Percentiles rank a stretch among this genome's conserved stretches.
phyloP scores from a whole-genome alignment of 2,113 vertebrate genomes.

The Ascaphus truei region DNA sequence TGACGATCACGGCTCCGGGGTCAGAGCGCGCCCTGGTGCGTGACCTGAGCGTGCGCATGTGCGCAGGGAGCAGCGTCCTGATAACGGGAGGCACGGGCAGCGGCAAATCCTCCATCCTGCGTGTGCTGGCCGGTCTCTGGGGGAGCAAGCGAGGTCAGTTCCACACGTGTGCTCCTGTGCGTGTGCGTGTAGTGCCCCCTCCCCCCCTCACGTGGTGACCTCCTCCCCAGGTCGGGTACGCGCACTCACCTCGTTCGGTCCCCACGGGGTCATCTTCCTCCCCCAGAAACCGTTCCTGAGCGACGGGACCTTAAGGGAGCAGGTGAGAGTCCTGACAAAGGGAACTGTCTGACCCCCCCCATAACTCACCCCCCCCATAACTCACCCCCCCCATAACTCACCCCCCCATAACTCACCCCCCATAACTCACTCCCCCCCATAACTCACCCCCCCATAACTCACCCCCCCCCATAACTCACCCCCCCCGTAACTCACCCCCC shows the following conservation, averaged over 20 bases:
- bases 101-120: slow-evolving; percentile 88
- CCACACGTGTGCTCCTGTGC: too few relatives aligned
- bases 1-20: slow-evolving; percentile 73
- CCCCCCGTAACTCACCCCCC: too few relatives aligned
- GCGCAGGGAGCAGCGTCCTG: slow-evolving; percentile 76
- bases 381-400: too few relatives aligned
- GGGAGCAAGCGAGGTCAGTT: slow-evolving; percentile 72
- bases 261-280: slow-evolving; percentile 87
- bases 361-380: too few relatives aligned
- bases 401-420: too few relatives aligned
- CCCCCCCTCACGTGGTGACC: background rate
- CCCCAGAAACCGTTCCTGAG: slow-evolving; percentile 92
- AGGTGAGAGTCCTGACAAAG: slow-evolving; percentile 73
- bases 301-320: slow-evolving; percentile 88
- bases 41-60: slow-evolving; percentile 80
- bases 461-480: too few relatives aligned
- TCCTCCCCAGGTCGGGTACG: slow-evolving; percentile 71
- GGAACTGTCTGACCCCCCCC: too few relatives aligned
- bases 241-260: slow-evolving; percentile 85
- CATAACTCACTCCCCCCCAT: too few relatives aligned
- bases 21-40: slow-evolving; percentile 80
- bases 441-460: too few relatives aligned
- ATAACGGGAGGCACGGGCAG: slow-evolving; percentile 92
- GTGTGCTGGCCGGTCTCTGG: slow-evolving; percentile 87
- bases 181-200: too few relatives aligned